These are phyloP conservation scores for Nannospalax galili DNA, from an alignment of 2,113 vertebrate species.

Conservation along the genomic window DNA sequence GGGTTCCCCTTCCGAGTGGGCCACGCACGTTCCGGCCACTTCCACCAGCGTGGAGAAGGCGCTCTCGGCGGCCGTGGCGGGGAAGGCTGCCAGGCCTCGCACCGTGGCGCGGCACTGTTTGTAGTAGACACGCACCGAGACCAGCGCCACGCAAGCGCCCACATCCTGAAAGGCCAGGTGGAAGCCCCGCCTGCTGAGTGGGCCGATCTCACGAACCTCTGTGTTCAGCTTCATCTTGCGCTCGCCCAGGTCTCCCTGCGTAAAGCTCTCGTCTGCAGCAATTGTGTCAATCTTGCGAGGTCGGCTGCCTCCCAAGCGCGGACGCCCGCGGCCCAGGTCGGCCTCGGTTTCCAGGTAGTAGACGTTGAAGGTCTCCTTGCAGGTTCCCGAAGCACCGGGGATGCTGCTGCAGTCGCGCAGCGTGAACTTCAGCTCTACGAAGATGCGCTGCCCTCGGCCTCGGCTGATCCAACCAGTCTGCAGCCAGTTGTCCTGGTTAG, in stretches of 20 bases:
- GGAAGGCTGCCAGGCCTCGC: conserved; percentile 94
- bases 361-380: conserved; percentile 99
- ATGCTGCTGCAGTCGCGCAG: conserved; percentile 98
- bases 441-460: conserved; percentile 94
- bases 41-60: conserved; percentile 96
- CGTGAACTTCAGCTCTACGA: conserved; percentile 98
- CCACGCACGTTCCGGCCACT: conserved; percentile 93
- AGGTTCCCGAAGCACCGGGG: conserved; percentile 93
- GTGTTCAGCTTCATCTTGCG: conserved; percentile 99
- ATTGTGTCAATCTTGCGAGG: conserved; percentile 98
- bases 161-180: conserved; percentile 98
- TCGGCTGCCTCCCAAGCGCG: conserved; percentile 84
- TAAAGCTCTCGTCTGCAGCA: conserved; percentile 98
- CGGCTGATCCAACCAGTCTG: conserved; percentile 96
- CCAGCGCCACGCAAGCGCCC: conserved; percentile 96
- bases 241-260: conserved; percentile 96
- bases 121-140: conserved; percentile 97
- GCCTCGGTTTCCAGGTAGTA: conserved; percentile 93
- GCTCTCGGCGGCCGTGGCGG: conserved; percentile 94
- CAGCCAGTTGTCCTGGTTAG: conserved; percentile 98
- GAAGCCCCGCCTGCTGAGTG: conserved; percentile 94
- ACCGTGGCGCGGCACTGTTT: conserved; percentile 94
- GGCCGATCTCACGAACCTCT: conserved; percentile 96
- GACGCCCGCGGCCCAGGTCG: conserved; percentile 85
- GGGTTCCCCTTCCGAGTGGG: conserved; percentile 92